These are phyloP conservation scores for Dorcus hopei DNA, from an alignment of 2,888 invertebrate genomes.

Conservation along the genomic window DNA sequence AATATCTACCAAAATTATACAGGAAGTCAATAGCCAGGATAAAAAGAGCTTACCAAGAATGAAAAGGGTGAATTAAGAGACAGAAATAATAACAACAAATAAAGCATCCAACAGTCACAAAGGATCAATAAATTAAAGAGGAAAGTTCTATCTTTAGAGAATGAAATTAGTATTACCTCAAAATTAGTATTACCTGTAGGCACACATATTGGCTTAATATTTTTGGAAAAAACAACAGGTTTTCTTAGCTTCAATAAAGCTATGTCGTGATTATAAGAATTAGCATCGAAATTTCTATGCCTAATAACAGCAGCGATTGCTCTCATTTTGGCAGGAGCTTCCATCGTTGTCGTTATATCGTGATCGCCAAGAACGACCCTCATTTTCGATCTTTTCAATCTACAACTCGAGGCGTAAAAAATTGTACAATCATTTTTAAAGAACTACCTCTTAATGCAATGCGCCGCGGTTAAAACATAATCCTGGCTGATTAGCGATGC, in stretches of 20 bases:
- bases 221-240: slow-evolving; percentile 72
- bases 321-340: slow-evolving; percentile 76
- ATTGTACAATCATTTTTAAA: not conserved
- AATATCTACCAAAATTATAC: too few relatives aligned
- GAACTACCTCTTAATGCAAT: slow-evolving; percentile 73
- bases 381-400: slow-evolving; percentile 75
- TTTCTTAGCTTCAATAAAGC: slow-evolving; percentile 74
- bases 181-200: slow-evolving; percentile 47
- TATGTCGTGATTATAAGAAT: slow-evolving; percentile 84
- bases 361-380: slow-evolving; percentile 81
- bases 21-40: too few relatives aligned
- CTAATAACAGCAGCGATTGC: slow-evolving; percentile 75
- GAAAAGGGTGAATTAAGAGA: too few relatives aligned
- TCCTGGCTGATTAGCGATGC: slow-evolving; percentile 79
- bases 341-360: slow-evolving; percentile 75
- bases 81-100: too few relatives aligned
- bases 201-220: slow-evolving; percentile 74
- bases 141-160: too few relatives aligned
- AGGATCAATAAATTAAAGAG: too few relatives aligned
- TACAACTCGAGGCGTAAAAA: slow-evolving; percentile 42
- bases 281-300: slow-evolving; percentile 79
- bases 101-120: too few relatives aligned
- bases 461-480: slow-evolving; percentile 83
- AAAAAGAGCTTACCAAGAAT: too few relatives aligned
- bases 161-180: too few relatives aligned